A percentile compares a stretch with the other conserved stretches of the same genome.
Conservation (phyloP, 2,888 invertebrate species). For the Andrena bicolor region DNA sequence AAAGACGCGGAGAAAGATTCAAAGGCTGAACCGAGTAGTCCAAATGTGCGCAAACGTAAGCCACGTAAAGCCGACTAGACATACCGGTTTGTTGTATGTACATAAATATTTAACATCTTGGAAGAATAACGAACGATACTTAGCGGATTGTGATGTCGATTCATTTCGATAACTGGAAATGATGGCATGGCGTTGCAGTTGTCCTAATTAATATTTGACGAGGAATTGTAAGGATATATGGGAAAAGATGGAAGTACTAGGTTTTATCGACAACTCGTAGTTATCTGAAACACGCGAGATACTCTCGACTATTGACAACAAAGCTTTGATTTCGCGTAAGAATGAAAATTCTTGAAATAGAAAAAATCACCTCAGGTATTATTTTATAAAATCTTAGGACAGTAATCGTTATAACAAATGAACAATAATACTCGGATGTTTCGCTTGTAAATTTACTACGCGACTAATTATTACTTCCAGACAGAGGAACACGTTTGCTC, state of each 20-base stretch:
- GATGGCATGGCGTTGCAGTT: slow-evolving; percentile 36
- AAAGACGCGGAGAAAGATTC: slow-evolving; percentile 83
- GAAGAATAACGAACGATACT: slow-evolving; percentile 52
- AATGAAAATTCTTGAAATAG: slow-evolving; percentile 38
- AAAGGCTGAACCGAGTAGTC: slow-evolving; percentile 85
- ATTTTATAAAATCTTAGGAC: slow-evolving; percentile 53
- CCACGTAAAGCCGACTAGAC: slow-evolving; percentile 90
- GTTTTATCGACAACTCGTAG: slow-evolving; percentile 32
- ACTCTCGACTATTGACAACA: slow-evolving; percentile 31
- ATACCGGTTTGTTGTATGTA: slow-evolving; percentile 66
- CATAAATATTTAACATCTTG: slow-evolving; percentile 63
- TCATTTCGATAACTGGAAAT: slow-evolving; percentile 57
- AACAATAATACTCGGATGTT: slow-evolving; percentile 20
- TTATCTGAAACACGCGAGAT: slow-evolving; percentile 25
- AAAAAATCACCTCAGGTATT: slow-evolving; percentile 54
- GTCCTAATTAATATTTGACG: slow-evolving; percentile 44
- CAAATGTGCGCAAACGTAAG: slow-evolving; percentile 90
- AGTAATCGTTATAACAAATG: slow-evolving; percentile 21
- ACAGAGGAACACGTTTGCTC: not conserved
- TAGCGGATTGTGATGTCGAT: slow-evolving; percentile 57
- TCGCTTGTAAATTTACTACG: slow-evolving; percentile 21
- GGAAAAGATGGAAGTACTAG: slow-evolving; percentile 19
- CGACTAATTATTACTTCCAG: slow-evolving; percentile 21
- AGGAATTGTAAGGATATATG: slow-evolving; percentile 47
- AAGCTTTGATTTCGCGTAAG: slow-evolving; percentile 41